Evolutionary conservation across 2,113 vertebrate genomes (phyloP).

Genomic region (Nycticebus coucang): DNA sequence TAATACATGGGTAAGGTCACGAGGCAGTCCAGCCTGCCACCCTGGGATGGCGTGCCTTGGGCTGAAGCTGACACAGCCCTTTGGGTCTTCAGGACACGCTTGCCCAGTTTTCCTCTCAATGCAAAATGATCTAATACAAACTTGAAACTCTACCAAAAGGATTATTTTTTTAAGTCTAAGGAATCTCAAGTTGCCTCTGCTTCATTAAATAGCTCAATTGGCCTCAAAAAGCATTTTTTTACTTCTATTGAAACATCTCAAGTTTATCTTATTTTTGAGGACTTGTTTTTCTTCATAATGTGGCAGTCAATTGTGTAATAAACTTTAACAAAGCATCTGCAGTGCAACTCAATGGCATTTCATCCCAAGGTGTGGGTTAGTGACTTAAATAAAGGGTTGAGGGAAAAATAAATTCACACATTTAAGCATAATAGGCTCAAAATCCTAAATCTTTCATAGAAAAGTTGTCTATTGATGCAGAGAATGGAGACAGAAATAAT

Average conservation of each 20-base stretch:
- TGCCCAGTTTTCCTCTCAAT: not conserved
- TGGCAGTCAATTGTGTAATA: not conserved
- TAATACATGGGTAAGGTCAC: not conserved
- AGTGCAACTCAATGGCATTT: not conserved
- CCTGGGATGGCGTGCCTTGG: not conserved
- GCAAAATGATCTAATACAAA: not conserved
- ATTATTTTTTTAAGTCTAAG: not conserved
- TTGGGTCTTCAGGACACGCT: not conserved
- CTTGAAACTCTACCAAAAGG: not conserved
- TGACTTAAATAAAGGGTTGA: not conserved
- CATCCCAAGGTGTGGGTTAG: not conserved
- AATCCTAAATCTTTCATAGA: not conserved
- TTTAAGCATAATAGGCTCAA: not conserved
- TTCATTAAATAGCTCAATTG: constrained; percentile 37
- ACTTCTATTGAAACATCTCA: constrained; percentile 11
- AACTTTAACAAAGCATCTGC: not conserved
- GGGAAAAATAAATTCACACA: not conserved
- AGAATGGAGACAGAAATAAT: not conserved
- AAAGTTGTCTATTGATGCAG: not conserved
- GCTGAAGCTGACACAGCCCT: too few relatives aligned
- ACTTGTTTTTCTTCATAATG: not conserved
- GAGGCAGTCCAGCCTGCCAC: too few relatives aligned
- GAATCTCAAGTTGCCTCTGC: not conserved
- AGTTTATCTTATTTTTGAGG: not conserved
- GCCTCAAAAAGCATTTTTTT: not conserved